Base-by-base conservation (phyloP, 2,113 vertebrate species). In the Sorex fumeus region DNA sequence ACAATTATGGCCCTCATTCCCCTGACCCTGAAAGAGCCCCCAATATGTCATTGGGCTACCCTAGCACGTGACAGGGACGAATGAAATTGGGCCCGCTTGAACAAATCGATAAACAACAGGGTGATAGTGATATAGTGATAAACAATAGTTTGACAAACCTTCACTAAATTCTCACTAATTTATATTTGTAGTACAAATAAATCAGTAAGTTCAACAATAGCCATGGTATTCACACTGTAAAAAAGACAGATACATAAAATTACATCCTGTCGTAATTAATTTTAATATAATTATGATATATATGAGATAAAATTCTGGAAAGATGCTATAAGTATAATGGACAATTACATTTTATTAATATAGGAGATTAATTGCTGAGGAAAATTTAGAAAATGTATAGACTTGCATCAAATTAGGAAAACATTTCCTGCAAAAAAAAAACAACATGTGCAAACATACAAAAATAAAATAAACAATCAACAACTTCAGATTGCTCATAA, bases 311-410 rank as follows among this genome's bases (percentile, higher is more conserved):
- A 23, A 60, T 60, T 60, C 57, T 60, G 57, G 6, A 60, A 21
- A 1, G 4, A 0, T 7, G 36, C 8, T 60, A 6, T 77, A 8
- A 2, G 12, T 74, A 0, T 28, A 62, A 6, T n/a, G 9, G 12
- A 32, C 32, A 89, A 89, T 2, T 83, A n/a, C 76, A 64, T 1
- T 16, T 82, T 28, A 53, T 72, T 84, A 74, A 28, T 18, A 72
- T 66, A 70, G 12, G 11, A 66, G 15, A 80, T 28, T 43, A 23
- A 32, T 40, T 0, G 16, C 28, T 66, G 18, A 34, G 13, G 13
- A 82, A n/a, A 3, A 72, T 64, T 12, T 78, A 71, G 11, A 89
- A 87, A 32, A 21, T 32, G 15, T 12, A 28, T 4, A 92, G 28
- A 84, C 11, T 60, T 84, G 78, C 11, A 16, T 9, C 50, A n/a